Percentiles rank a stretch among this genome's conserved stretches.
phyloP scores from a whole-genome alignment of 1,140 invertebrate species.

The Papilio polytes region DNA sequence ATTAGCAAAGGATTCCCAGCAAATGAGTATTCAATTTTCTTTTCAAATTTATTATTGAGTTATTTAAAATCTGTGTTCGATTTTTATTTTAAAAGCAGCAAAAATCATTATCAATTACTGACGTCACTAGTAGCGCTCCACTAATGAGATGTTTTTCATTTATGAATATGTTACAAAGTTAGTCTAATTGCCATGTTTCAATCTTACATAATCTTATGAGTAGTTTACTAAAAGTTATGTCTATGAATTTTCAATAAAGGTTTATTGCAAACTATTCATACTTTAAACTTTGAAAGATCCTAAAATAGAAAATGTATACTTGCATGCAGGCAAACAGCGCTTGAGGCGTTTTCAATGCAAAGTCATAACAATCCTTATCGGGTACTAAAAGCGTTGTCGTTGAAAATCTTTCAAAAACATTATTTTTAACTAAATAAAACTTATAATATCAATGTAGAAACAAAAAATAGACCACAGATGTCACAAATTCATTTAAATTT shows the following conservation, averaged over 20 bases:
- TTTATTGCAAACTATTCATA: not conserved
- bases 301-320: not conserved
- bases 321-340: not conserved
- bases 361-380: not conserved
- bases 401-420: too few species aligned
- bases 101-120: too few species aligned
- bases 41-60: not conserved
- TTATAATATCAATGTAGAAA: too few species aligned
- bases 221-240: too few species aligned
- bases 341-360: not conserved
- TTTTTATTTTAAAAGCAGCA: too few species aligned
- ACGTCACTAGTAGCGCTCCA: too few species aligned
- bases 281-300: not conserved
- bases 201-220: too few species aligned
- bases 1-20: not conserved
- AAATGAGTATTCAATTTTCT: slow-evolving; percentile 10
- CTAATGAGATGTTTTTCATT: too few species aligned
- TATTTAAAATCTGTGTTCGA: not conserved
- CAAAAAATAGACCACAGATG: not conserved
- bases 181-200: too few species aligned
- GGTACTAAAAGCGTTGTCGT: too few species aligned
- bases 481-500: not conserved
- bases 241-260: not conserved
- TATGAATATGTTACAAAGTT: too few species aligned
- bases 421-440: too few species aligned